Conservation (phyloP, 2,797 vertebrate genomes). For the Sebastiscus albofasciatus region DNA sequence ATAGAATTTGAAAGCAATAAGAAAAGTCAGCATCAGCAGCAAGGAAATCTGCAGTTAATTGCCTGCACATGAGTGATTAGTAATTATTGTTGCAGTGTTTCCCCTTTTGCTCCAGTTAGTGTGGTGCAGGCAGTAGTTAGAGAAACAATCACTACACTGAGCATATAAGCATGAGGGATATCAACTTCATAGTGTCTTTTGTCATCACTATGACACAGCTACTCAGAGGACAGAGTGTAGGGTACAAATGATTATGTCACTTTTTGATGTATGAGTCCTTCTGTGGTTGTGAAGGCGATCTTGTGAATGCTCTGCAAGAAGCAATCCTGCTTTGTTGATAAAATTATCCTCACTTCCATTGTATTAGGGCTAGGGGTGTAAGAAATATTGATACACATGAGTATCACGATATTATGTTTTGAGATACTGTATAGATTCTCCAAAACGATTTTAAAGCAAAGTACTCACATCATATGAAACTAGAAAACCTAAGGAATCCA, state of each 20-base stretch:
- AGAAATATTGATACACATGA: too few species aligned
- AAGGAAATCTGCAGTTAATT: slow-evolving; percentile 32
- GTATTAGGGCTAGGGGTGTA: not conserved
- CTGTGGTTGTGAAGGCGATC: not conserved
- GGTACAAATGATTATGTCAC: not conserved
- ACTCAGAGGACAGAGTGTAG: not conserved
- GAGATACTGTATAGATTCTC: too few species aligned
- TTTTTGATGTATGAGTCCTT: not conserved
- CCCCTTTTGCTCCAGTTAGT: slow-evolving; percentile 15
- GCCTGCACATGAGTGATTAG: slow-evolving; percentile 18
- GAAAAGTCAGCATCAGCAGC: slow-evolving; percentile 18
- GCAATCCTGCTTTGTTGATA: not conserved
- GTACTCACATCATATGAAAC: not conserved
- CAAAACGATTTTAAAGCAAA: too few species aligned
- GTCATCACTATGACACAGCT: slow-evolving; percentile 1
- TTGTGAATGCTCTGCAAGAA: not conserved
- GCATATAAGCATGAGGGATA: slow-evolving; percentile 3
- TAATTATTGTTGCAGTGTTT: slow-evolving; percentile 34
- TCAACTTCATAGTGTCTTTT: slow-evolving; percentile 8
- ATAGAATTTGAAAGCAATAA: slow-evolving; percentile 41
- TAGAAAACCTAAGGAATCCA: too few species aligned
- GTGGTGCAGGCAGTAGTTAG: not conserved
- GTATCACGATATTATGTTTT: too few species aligned
- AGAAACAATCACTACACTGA: slow-evolving; percentile 10
- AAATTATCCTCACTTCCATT: not conserved